These are phyloP conservation scores for Acanthurus leucopareius DNA, from an alignment of 2,797 vertebrate species.

Conservation along the genomic window DNA sequence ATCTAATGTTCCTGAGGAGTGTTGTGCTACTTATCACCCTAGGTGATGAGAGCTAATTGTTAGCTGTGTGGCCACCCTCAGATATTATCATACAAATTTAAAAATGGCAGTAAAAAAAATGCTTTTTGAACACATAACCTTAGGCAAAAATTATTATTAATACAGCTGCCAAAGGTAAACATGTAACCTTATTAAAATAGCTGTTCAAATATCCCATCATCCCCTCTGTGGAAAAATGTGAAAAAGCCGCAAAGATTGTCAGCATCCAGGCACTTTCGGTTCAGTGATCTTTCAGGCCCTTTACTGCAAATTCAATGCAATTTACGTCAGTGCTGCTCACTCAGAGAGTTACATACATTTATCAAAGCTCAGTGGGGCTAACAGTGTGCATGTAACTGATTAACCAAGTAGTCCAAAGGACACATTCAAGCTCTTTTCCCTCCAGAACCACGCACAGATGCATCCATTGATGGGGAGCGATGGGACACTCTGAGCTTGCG, in stretches of 20 bases:
- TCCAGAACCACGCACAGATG: slow-evolving; percentile 18
- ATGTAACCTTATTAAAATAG: slow-evolving; percentile 39
- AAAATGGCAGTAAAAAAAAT: slow-evolving; percentile 15
- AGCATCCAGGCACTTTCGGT: slow-evolving; percentile 8
- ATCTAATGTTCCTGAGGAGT: no score
- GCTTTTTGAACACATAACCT: slow-evolving; percentile 4
- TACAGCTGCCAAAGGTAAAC: slow-evolving; percentile 18
- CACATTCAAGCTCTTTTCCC: slow-evolving; percentile 48
- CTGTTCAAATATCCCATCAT: slow-evolving; percentile 23
- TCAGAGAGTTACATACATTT: slow-evolving; percentile 52
- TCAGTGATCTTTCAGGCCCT: slow-evolving; percentile 43
- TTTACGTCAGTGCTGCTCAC: slow-evolving; percentile 40
- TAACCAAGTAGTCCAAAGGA: slow-evolving; percentile 62
- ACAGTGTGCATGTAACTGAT: slow-evolving; percentile 51
- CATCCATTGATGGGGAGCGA: slow-evolving; percentile 45
- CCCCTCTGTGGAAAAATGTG: slow-evolving; percentile 18
- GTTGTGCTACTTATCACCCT: no score
- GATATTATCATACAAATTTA: no score
- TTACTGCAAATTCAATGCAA: slow-evolving; percentile 62
- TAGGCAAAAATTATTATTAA: slow-evolving; percentile 24
- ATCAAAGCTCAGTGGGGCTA: slow-evolving; percentile 56
- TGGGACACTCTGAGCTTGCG: slow-evolving; percentile 18
- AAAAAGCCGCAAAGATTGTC: slow-evolving; percentile 33
- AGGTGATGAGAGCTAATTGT: no score
- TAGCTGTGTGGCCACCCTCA: no score